phyloP scores from a whole-genome alignment of 2,797 vertebrate species.

The Sorex maritimensis region DNA sequence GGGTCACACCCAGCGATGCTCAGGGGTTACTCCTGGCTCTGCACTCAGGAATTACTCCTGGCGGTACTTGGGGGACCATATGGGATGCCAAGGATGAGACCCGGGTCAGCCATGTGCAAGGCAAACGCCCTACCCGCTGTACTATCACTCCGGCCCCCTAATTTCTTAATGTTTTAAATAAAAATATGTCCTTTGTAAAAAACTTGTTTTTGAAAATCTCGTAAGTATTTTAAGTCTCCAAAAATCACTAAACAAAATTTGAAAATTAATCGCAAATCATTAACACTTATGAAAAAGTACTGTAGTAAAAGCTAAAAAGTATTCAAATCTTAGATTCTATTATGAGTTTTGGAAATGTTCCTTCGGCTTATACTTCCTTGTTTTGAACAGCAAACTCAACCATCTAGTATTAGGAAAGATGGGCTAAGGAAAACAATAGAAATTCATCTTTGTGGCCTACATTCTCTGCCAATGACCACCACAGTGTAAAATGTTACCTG shows the following conservation, averaged over 20 bases:
- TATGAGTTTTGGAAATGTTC: conserved; percentile 17
- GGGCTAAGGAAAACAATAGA: neutral
- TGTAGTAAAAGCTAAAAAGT: neutral
- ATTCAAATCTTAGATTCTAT: neutral
- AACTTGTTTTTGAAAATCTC: conserved; percentile 21
- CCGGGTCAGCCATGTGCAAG: too few relatives aligned
- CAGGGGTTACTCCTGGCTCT: too few relatives aligned
- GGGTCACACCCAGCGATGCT: too few relatives aligned
- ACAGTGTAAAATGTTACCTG: conserved; percentile 92
- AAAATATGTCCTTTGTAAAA: neutral
- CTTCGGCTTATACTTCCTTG: conserved; percentile 26
- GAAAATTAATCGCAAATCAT: conserved; percentile 35
- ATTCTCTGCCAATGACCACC: fast-evolving
- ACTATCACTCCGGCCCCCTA: too few relatives aligned
- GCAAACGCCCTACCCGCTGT: too few relatives aligned
- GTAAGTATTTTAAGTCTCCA: neutral
- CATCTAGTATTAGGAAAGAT: neutral
- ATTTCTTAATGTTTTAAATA: neutral
- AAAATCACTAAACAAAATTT: conserved; percentile 7
- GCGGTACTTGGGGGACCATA: too few relatives aligned
- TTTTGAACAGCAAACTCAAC: neutral
- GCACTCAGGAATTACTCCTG: too few relatives aligned
- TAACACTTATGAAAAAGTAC: neutral
- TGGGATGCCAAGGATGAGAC: too few relatives aligned
- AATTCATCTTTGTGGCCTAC: neutral